These are phyloP conservation scores for Chiroxiphia lanceolata DNA, from an alignment of 2,797 vertebrate genomes.

Conservation along the genomic window DNA sequence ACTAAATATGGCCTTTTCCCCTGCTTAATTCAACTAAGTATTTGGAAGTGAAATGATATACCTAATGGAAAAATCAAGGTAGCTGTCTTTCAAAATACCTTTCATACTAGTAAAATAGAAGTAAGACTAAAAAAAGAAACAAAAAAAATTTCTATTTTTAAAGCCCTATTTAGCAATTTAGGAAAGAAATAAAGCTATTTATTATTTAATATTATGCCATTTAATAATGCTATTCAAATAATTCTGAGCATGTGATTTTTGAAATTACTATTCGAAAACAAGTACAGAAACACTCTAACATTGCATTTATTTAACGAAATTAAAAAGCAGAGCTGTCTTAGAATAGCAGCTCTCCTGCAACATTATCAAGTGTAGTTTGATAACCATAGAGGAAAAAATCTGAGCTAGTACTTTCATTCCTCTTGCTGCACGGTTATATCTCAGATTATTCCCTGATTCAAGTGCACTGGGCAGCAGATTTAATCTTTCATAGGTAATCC, in stretches of 20 bases:
- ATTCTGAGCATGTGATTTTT: neutral
- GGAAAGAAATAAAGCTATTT: neutral
- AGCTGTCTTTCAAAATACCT: neutral
- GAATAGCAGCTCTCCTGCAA: neutral
- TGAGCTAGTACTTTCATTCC: neutral
- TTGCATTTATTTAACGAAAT: neutral
- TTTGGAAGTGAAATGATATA: neutral
- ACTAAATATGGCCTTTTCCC: neutral
- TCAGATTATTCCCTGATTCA: neutral
- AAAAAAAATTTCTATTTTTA: neutral
- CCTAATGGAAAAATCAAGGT: neutral
- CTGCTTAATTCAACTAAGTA: neutral
- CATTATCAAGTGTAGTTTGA: neutral
- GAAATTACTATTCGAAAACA: neutral
- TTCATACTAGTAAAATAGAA: neutral
- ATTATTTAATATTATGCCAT: neutral
- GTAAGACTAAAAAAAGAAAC: neutral
- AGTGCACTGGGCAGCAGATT: neutral
- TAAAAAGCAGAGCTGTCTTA: neutral
- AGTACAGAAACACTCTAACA: neutral
- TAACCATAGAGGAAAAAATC: neutral
- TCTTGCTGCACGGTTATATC: neutral
- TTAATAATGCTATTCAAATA: neutral
- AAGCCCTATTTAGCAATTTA: neutral
- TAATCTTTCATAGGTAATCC: neutral